Base-by-base conservation (phyloP, 2,797 vertebrate genomes). In the Tauraco hartlaubi region DNA sequence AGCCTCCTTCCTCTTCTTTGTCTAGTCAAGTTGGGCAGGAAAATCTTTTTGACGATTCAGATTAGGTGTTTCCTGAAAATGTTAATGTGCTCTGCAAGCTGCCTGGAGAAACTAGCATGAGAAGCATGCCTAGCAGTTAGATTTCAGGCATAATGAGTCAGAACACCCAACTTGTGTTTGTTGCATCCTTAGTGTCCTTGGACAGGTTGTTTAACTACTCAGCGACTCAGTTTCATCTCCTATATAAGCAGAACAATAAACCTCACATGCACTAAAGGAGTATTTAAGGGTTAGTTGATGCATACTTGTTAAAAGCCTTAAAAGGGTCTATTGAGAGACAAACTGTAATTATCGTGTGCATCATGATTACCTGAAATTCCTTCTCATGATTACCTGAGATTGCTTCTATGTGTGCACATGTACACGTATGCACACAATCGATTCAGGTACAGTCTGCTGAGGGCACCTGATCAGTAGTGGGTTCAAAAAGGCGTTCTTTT, bases 291-390 rank as follows among this genome's bases (percentile, higher is more conserved):
- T 92, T 89, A 64, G 77, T 69, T 67, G 67, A 44, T 89, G 74
- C 41, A 56, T 85, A 44, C 71, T 84, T 84, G 59, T 94, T 85
- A 95, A 91, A 91, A 82, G 52, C 44, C 90, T 95, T 95, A 76
- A 85, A 94, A 94, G 79, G 37, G 7, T 39, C 37, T 37, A 6
- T 55, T 46, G 91, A 78, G 68, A 82, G 52, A 63, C 12, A 52
- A 56, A 37, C 29, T 73, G 54, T 80, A 68, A 91, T 95, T 88
- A 92, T 44, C 0, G 0, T 63, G 63, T 91, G 55, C 66, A 63
- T 86, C 62, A 26, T 35, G 44, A 76, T 84, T 81, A 91, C 48
- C 25, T 67, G 73, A 79, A 48, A 19, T 61, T 83, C 56, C 44
- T 71, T 58, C 72, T 74, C 62, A 26, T n/a, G 44, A 76, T 84